These are phyloP conservation scores for Pipistrellus kuhlii DNA, from an alignment of 2,797 vertebrate species.

Conservation along the genomic window DNA sequence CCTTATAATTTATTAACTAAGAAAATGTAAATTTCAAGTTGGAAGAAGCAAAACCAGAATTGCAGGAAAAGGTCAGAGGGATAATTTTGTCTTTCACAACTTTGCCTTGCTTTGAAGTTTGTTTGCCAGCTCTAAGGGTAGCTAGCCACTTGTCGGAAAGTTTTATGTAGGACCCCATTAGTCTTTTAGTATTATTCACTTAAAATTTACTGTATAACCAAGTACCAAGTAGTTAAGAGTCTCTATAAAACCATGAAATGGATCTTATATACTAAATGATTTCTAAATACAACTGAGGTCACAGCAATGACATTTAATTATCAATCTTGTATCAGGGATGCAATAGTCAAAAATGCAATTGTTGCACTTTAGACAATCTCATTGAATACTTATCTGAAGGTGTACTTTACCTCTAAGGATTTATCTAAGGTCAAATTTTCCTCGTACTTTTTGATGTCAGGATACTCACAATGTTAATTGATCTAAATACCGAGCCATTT, in stretches of 20 bases:
- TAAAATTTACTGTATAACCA: background rate
- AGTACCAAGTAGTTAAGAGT: background rate
- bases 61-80: constrained; percentile 3
- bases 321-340: background rate
- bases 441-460: background rate
- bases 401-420: background rate
- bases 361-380: background rate
- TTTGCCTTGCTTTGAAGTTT: background rate
- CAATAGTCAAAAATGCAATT: background rate
- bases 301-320: background rate
- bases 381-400: background rate
- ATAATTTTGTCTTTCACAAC: constrained; percentile 14
- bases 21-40: background rate
- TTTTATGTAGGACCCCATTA: background rate
- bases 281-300: background rate
- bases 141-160: background rate
- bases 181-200: background rate
- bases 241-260: background rate
- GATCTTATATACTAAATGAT: background rate
- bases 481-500: background rate
- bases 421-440: background rate
- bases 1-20: background rate
- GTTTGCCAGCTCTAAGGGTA: background rate
- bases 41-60: background rate
- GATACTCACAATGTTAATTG: background rate